Evolutionary conservation across 2,797 vertebrate genomes (phyloP).

Genomic region (Tauraco hartlaubi): DNA sequence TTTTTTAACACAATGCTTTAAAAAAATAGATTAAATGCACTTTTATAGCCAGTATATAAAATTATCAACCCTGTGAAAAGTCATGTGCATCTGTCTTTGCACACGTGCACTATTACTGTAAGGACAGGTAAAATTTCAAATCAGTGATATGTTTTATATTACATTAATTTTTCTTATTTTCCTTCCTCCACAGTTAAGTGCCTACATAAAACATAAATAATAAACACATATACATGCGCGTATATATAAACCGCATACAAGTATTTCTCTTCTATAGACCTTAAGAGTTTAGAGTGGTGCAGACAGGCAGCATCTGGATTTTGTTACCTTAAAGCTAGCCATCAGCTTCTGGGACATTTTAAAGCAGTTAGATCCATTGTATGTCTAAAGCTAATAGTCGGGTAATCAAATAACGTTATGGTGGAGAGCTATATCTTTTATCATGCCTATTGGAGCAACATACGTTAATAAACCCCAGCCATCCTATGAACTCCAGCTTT

Average conservation of each 20-base stretch:
- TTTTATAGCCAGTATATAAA: neutral
- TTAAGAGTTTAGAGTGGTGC: slow-evolving; percentile 40
- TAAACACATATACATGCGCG: neutral
- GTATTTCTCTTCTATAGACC: slow-evolving; percentile 32
- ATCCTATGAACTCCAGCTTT: neutral
- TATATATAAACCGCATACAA: neutral
- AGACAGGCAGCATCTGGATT: slow-evolving; percentile 81
- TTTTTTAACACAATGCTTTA: slow-evolving; percentile 6
- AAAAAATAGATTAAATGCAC: neutral
- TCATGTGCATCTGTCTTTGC: neutral
- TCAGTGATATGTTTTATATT: fast-evolving
- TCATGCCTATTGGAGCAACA: slow-evolving; percentile 10
- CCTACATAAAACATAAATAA: neutral
- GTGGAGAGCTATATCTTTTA: slow-evolving; percentile 24
- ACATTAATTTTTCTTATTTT: neutral
- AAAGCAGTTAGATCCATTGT: slow-evolving; percentile 74
- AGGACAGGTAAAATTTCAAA: neutral
- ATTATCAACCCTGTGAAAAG: slow-evolving; percentile 16
- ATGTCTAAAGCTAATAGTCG: slow-evolving; percentile 67
- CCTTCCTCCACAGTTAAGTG: neutral
- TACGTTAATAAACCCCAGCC: slow-evolving; percentile 4
- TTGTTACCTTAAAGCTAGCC: slow-evolving; percentile 79
- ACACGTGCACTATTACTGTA: neutral
- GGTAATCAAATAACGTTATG: slow-evolving; percentile 66
- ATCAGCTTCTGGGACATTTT: slow-evolving; percentile 78